These are phyloP conservation scores for Limosa lapponica DNA, from an alignment of 2,797 vertebrate species.

Conservation along the genomic window DNA sequence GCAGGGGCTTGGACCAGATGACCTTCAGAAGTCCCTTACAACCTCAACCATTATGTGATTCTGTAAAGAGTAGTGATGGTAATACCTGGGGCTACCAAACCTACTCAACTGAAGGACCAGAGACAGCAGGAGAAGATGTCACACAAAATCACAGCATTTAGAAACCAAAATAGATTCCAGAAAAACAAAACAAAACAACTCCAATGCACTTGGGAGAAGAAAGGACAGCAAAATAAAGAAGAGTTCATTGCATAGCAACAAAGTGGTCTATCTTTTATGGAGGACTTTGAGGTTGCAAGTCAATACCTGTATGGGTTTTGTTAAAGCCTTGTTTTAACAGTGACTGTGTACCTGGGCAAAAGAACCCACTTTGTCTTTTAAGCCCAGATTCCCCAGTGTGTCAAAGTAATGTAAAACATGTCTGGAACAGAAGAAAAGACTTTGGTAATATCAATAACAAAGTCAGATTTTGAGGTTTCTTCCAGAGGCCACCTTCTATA, in stretches of 20 bases:
- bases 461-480: constrained; percentile 4
- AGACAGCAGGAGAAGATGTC: background rate
- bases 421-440: background rate
- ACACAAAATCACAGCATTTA: background rate
- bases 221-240: background rate
- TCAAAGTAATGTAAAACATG: background rate
- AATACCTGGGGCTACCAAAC: background rate
- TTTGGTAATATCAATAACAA: background rate
- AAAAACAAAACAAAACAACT: background rate
- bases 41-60: background rate
- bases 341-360: background rate
- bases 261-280: background rate
- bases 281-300: background rate
- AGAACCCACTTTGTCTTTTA: background rate
- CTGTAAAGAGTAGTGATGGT: background rate
- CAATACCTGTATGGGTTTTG: background rate
- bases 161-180: background rate
- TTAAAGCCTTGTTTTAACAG: background rate
- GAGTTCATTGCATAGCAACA: background rate
- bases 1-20: background rate
- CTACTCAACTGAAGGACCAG: background rate
- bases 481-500: constrained; percentile 44
- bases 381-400: background rate
- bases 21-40: background rate
- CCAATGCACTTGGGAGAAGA: background rate